Evolutionary conservation across 2,888 invertebrate species (phyloP), one percentile per base, ranked within the genome.

Genomic region (Tetheella fluctuosa): DNA sequence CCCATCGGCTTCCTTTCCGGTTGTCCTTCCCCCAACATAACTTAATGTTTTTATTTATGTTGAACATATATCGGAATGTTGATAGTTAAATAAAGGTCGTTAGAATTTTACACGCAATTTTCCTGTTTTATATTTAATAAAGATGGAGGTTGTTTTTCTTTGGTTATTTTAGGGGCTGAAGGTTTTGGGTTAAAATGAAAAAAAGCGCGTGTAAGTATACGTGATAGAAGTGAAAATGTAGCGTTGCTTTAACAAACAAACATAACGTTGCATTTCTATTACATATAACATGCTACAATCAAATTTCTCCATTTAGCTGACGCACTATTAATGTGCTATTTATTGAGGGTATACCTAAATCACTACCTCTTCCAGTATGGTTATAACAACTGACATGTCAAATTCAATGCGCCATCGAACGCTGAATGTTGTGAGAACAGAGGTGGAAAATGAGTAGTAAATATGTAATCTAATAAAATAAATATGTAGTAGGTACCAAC

Each of bases 1-100:
- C 69, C 58, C 68, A 73, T 70, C 58, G 63, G 30, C 60, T 65
- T 73, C 73, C 73, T 70, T 72, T 73, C 73, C 75, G 67, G 60
- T 65, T 63, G 28, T 59, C 48, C 48, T 20, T 39, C 42, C 57
- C 62, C 70, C 15, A 59, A 68, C 60, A 74, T 63, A 65, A 60
- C 70, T 71, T 63, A 64, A 63, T 64, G 64, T 70, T 62, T 74
- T 70, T 70, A 74, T 71, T 69, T 61, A 69, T 71, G 58, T 63
- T 58, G 23, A 58, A 52, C 59, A 39, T 52, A 57, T 64, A 39
- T 54, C 34, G 20, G 17, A 12, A 20, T 20, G 10, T 48, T 48
- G 17, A 48, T 48, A 48, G 20, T n/a, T 48, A 48, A 48, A 48
- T 48, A 48, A 48, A 48, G 20, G 48, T 48, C 48, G 20, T 70